These are phyloP conservation scores for Rhagoletis zephyria DNA, from an alignment of 1,140 invertebrate genomes.

Conservation along the genomic window DNA sequence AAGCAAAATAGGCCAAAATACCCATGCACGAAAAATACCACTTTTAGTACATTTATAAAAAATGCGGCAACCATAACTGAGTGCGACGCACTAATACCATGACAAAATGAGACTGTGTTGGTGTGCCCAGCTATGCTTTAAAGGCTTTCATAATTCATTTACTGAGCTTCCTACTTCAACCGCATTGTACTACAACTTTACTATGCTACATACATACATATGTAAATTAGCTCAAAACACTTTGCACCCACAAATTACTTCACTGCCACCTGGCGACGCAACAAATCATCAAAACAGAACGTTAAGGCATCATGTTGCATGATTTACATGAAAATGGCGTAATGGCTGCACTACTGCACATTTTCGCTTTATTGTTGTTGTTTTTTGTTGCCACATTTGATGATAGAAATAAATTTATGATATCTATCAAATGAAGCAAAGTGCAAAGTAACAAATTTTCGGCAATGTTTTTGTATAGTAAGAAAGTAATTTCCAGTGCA, in stretches of 20 bases:
- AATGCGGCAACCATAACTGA: too few species aligned
- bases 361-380: neutral
- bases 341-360: neutral
- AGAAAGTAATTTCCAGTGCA: slow-evolving; percentile 23
- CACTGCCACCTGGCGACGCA: slow-evolving; percentile 10
- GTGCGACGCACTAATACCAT: too few species aligned
- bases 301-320: slow-evolving; percentile 17
- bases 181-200: too few species aligned
- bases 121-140: too few species aligned
- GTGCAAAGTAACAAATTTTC: neutral
- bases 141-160: too few species aligned
- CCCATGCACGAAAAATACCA: too few species aligned
- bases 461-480: neutral
- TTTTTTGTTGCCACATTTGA: slow-evolving; percentile 18
- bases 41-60: too few species aligned
- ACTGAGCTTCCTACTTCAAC: too few species aligned
- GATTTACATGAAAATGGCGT: slow-evolving; percentile 22
- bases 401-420: slow-evolving; percentile 43
- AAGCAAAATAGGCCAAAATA: too few species aligned
- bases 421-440: slow-evolving; percentile 40
- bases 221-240: too few species aligned
- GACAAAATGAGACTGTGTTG: too few species aligned
- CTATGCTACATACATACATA: too few species aligned
- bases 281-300: neutral
- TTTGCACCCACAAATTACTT: neutral